Conservation (phyloP, 2,888 invertebrate genomes). For the Nemapogon koenigi region DNA sequence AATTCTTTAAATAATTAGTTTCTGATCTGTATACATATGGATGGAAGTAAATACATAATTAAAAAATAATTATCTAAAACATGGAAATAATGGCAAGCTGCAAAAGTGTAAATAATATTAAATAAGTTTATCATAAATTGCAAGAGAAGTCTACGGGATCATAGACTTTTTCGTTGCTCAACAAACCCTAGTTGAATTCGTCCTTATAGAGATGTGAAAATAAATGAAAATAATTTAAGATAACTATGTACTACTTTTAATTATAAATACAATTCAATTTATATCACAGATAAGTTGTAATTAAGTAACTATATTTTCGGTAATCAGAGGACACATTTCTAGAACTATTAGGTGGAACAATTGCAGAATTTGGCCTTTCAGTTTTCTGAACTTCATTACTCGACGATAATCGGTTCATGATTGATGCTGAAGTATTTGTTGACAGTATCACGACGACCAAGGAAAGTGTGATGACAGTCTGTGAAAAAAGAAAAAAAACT, state of each 20-base stretch:
- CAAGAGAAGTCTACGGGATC: too few relatives aligned
- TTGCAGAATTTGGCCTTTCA: too few relatives aligned
- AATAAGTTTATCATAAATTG: too few relatives aligned
- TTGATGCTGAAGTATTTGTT: constrained; percentile 1
- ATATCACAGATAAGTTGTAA: constrained; percentile 45
- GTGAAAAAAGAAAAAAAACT: neutral
- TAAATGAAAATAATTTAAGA: neutral
- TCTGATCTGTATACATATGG: too few relatives aligned
- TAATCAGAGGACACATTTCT: constrained; percentile 39
- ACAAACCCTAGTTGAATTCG: neutral
- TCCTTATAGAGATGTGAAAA: neutral
- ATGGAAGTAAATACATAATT: too few relatives aligned
- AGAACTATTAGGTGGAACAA: too few relatives aligned
- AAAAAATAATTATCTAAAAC: too few relatives aligned
- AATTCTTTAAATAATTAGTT: too few relatives aligned
- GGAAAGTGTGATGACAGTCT: neutral
- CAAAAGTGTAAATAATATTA: too few relatives aligned
- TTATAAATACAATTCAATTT: neutral
- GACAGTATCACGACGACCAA: neutral
- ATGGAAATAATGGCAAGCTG: too few relatives aligned
- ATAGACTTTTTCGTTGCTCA: too few relatives aligned
- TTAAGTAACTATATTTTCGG: constrained; percentile 45
- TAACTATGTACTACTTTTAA: neutral
- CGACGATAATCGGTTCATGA: constrained; percentile 1
- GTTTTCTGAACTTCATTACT: neutral